Percentiles rank a stretch among this genome's conserved stretches.
phyloP scores from a whole-genome alignment of 1,140 invertebrate species.

The Eulimnadia texana region DNA sequence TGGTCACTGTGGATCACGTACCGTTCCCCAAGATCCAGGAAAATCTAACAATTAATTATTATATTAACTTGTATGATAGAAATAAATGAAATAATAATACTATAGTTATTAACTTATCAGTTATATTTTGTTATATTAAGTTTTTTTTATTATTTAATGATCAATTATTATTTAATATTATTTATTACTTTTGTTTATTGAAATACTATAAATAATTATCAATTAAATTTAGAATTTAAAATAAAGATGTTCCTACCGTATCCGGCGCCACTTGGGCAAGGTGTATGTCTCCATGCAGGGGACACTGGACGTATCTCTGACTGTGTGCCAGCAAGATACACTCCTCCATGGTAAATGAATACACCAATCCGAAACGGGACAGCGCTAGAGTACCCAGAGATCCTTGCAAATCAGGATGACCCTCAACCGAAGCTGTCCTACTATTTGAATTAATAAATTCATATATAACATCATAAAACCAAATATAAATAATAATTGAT shows the following conservation, averaged over 20 bases:
- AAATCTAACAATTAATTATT: constrained; percentile 44
- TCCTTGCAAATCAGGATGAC: constrained; percentile 38
- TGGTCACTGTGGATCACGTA: constrained; percentile 63
- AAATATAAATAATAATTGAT: no score
- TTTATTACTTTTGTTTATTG: no score
- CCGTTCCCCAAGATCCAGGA: constrained; percentile 69
- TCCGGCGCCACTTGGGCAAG: constrained; percentile 68
- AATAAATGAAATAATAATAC: no score
- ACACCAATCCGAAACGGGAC: constrained; percentile 23
- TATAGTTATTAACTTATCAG: no score
- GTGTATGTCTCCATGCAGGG: constrained; percentile 52
- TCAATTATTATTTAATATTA: no score
- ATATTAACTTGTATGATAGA: no score
- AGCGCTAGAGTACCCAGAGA: constrained; percentile 5
- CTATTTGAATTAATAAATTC: constrained; percentile 33
- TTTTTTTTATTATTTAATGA: no score
- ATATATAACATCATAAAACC: not conserved
- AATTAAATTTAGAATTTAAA: not conserved
- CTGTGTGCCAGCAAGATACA: constrained; percentile 73
- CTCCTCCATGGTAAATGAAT: constrained; percentile 62
- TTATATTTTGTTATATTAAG: no score
- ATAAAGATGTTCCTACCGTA: constrained; percentile 37
- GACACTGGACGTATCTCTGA: constrained; percentile 50
- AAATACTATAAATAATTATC: not conserved
- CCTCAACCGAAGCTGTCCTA: constrained; percentile 65